Evolutionary conservation across 1,140 invertebrate species (phyloP).

Genomic region (Sweltsa coloradensis): DNA sequence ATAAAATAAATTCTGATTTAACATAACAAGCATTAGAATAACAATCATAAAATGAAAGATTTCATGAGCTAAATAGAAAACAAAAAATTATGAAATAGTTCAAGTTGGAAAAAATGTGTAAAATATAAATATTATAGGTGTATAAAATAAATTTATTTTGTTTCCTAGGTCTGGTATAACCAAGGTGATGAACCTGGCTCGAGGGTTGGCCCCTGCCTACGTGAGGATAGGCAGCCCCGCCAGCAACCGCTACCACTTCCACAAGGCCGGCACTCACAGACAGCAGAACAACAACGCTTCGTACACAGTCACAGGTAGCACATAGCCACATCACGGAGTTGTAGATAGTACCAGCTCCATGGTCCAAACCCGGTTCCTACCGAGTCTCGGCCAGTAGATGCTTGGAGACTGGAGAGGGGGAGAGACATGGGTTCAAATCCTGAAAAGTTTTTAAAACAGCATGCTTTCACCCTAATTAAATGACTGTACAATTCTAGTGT

Average conservation of each 20-base stretch:
- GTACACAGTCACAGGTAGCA: slow-evolving; percentile 16
- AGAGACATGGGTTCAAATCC: no score
- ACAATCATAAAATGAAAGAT: no score
- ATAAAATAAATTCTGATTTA: no score
- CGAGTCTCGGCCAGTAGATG: slow-evolving; percentile 33
- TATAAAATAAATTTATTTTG: slow-evolving; percentile 19
- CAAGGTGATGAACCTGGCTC: slow-evolving; percentile 33
- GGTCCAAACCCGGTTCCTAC: slow-evolving; percentile 18
- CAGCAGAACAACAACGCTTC: slow-evolving; percentile 18
- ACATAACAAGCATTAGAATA: no score
- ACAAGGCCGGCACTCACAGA: slow-evolving; percentile 27
- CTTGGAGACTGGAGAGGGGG: slow-evolving; percentile 37
- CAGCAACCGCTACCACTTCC: slow-evolving; percentile 35
- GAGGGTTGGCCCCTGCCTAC: slow-evolving; percentile 43
- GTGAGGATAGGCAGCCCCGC: slow-evolving; percentile 43
- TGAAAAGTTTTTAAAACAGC: no score
- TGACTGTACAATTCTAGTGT: no score
- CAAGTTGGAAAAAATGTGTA: no score
- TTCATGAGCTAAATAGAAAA: no score
- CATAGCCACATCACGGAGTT: no score
- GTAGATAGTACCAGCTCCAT: slow-evolving; percentile 5
- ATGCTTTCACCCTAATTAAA: no score
- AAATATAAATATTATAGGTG: no score
- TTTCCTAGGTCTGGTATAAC: slow-evolving; percentile 7
- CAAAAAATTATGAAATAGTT: no score